Percentiles rank a stretch among this genome's conserved stretches.
Evolutionary conservation across 2,888 invertebrate species (phyloP).

Genomic region (Lasioglossum zephyrum): DNA sequence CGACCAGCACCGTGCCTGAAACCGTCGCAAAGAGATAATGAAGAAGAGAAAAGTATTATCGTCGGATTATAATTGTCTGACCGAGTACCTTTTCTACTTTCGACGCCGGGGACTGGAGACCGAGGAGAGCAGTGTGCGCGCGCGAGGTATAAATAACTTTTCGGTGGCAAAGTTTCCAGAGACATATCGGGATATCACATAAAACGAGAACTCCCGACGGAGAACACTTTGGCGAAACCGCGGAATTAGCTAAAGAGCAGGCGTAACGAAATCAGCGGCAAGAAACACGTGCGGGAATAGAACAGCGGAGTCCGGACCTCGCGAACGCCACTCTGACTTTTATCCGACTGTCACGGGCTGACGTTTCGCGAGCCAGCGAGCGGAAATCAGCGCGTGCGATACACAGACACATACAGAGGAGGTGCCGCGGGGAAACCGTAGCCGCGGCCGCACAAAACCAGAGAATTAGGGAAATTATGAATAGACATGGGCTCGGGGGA

Average conservation of each 20-base stretch:
- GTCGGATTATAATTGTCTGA: background rate
- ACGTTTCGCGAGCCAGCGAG: background rate
- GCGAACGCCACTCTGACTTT: background rate
- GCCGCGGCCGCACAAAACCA: constrained; percentile 10
- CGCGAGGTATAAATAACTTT: background rate
- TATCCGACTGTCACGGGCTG: background rate
- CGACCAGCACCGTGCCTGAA: background rate
- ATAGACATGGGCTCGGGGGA: background rate
- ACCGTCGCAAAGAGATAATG: background rate
- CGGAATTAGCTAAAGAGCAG: background rate
- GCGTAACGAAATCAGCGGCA: background rate
- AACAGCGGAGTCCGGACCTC: background rate
- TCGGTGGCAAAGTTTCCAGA: background rate
- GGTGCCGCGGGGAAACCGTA: background rate
- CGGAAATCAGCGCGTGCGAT: background rate
- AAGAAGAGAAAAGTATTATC: background rate
- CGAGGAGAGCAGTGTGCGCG: background rate
- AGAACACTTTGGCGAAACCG: background rate
- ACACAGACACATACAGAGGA: background rate
- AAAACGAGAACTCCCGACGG: background rate
- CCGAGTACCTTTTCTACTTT: background rate
- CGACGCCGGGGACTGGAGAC: background rate
- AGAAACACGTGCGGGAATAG: background rate
- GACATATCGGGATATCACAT: background rate
- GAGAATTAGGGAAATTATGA: constrained; percentile 25